A percentile compares a stretch with the other conserved stretches of the same genome.
Evolutionary conservation across 2,888 invertebrate genomes (phyloP).

Genomic region (Trissolcus japonicus): DNA sequence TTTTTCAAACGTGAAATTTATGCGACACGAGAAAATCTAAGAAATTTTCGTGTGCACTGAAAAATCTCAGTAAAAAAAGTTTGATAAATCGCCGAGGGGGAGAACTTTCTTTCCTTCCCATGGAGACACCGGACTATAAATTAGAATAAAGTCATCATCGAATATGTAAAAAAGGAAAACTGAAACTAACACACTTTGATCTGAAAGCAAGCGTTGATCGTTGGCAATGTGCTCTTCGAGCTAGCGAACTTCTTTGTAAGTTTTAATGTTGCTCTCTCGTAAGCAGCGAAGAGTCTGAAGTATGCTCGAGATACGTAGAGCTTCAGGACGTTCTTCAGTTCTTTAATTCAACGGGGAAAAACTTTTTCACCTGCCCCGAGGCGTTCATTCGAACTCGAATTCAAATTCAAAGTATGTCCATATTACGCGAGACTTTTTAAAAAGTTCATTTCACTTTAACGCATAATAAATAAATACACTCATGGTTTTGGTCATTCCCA

Average conservation of each 20-base stretch:
- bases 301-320: constrained; percentile 48
- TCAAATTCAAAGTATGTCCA: constrained; percentile 41
- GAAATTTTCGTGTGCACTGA: background rate
- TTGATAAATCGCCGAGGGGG: too few relatives aligned
- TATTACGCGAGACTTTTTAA: constrained; percentile 31
- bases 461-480: constrained; percentile 6
- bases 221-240: constrained; percentile 45
- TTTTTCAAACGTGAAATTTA: too few relatives aligned
- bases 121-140: constrained; percentile 8
- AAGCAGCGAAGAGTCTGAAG: constrained; percentile 51
- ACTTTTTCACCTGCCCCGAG: constrained; percentile 48
- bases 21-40: too few relatives aligned
- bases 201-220: constrained; percentile 48
- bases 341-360: constrained; percentile 49
- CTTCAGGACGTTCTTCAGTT: constrained; percentile 47
- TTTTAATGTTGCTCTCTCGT: constrained; percentile 55
- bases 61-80: background rate
- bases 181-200: constrained; percentile 24
- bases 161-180: constrained; percentile 24
- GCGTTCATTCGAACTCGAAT: constrained; percentile 49
- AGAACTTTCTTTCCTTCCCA: background rate
- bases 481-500: background rate
- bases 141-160: constrained; percentile 32
- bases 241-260: constrained; percentile 49
- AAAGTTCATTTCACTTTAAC: constrained; percentile 23